Evolutionary conservation across 2,113 vertebrate species (phyloP).

Genomic region (Lonchura striata): DNA sequence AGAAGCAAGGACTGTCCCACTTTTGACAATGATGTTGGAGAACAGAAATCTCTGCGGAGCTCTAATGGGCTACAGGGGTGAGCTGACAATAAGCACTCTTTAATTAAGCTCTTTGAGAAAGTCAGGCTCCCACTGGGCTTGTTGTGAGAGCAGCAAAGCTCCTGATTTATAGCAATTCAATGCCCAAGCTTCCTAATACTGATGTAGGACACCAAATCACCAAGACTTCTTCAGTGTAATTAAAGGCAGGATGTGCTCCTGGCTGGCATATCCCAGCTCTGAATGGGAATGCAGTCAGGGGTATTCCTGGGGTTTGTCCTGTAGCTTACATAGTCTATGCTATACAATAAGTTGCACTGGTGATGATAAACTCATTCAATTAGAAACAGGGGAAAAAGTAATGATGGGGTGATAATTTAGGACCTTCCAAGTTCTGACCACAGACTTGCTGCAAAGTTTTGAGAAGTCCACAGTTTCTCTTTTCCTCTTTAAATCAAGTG

Average conservation of each 20-base stretch:
- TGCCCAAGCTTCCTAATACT: conserved; percentile 31
- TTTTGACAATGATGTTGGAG: conserved; percentile 42
- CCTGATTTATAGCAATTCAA: conserved; percentile 59
- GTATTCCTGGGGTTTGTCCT: background rate
- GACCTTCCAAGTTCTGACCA: background rate
- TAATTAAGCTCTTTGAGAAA: conserved; percentile 71
- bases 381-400: background rate
- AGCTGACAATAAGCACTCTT: conserved; percentile 65
- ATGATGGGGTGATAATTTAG: background rate
- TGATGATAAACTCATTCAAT: background rate
- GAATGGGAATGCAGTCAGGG: background rate
- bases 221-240: conserved; percentile 26
- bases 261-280: background rate
- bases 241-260: conserved; percentile 47
- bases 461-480: background rate
- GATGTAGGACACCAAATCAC: conserved; percentile 25
- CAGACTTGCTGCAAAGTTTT: background rate
- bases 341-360: background rate
- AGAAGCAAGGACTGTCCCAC: conserved; percentile 42
- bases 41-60: conserved; percentile 41
- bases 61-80: conserved; percentile 56
- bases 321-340: background rate
- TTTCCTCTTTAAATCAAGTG: background rate
- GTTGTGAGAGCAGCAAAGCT: conserved; percentile 50
- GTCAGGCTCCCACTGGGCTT: conserved; percentile 51